Evolutionary conservation across 2,113 vertebrate genomes (phyloP).

Genomic region (Poecile atricapillus): DNA sequence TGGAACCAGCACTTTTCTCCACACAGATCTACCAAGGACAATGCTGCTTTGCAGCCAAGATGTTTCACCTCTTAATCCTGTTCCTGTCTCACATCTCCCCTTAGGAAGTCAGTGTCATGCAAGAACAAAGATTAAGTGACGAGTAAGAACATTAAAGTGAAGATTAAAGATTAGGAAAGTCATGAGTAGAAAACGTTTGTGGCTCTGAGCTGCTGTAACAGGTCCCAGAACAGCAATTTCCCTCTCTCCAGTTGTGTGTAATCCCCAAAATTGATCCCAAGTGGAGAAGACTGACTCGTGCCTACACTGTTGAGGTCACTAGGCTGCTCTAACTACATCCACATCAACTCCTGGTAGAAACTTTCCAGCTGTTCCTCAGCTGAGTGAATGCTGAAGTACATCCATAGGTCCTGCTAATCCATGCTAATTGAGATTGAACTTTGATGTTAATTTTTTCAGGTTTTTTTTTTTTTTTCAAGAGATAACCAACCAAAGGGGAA

Average conservation of each 20-base stretch:
- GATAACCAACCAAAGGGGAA: not conserved
- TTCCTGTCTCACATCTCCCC: not conserved
- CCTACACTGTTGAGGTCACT: not conserved
- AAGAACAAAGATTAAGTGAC: not conserved
- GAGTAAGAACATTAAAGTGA: not conserved
- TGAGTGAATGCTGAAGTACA: not conserved
- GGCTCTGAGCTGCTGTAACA: not conserved
- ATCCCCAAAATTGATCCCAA: not conserved
- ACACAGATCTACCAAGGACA: not conserved
- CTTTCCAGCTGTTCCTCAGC: not conserved
- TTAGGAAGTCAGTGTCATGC: not conserved
- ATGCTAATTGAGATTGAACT: accelerated
- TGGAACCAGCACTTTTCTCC: not conserved
- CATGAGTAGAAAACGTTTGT: accelerated
- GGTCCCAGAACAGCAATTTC: not conserved
- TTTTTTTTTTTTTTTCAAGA: not conserved
- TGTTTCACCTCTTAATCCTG: not conserved
- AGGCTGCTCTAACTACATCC: not conserved
- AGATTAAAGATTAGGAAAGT: not conserved
- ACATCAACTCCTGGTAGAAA: not conserved
- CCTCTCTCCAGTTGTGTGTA: not conserved
- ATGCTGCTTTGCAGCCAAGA: not conserved
- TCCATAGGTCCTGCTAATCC: not conserved
- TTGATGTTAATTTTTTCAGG: not conserved
- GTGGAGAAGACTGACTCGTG: not conserved